Evolutionary conservation across 2,888 invertebrate species (phyloP).

Genomic region (Lasioglossum marginatum): DNA sequence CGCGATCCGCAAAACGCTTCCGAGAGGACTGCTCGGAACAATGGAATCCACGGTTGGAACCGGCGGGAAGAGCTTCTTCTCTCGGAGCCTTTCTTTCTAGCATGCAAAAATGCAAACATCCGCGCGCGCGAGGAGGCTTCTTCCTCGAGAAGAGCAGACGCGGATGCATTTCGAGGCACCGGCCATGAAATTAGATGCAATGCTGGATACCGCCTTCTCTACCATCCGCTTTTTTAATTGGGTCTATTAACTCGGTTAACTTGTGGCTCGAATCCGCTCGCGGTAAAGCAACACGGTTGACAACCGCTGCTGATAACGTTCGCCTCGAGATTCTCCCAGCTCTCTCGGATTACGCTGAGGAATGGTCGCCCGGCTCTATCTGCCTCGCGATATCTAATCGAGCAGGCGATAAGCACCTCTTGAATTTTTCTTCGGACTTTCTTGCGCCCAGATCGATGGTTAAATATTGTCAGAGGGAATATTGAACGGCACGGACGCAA

Average conservation of each 20-base stretch:
- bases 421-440: not conserved
- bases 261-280: slow-evolving; percentile 3
- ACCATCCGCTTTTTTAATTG: slow-evolving; percentile 53
- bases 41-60: not conserved
- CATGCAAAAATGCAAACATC: slow-evolving; percentile 15
- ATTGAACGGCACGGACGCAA: not conserved
- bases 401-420: not conserved
- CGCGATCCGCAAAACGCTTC: slow-evolving; percentile 15
- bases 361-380: not conserved
- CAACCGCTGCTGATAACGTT: slow-evolving; percentile 8
- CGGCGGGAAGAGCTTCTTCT: slow-evolving; percentile 3
- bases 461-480: not conserved
- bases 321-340: not conserved
- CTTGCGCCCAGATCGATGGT: not conserved
- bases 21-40: not conserved
- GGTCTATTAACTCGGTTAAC: slow-evolving; percentile 38
- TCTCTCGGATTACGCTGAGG: not conserved
- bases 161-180: slow-evolving; percentile 18
- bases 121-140: not conserved
- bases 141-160: slow-evolving; percentile 5
- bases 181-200: slow-evolving; percentile 60
- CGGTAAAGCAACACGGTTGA: slow-evolving; percentile 19
- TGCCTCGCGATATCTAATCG: not conserved
- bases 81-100: not conserved
- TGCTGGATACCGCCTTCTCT: slow-evolving; percentile 24